These are phyloP conservation scores for Hemicentrotus pulcherrimus DNA, from an alignment of 35 echinoderm and acorn worm genomes.

Conservation along the genomic window DNA sequence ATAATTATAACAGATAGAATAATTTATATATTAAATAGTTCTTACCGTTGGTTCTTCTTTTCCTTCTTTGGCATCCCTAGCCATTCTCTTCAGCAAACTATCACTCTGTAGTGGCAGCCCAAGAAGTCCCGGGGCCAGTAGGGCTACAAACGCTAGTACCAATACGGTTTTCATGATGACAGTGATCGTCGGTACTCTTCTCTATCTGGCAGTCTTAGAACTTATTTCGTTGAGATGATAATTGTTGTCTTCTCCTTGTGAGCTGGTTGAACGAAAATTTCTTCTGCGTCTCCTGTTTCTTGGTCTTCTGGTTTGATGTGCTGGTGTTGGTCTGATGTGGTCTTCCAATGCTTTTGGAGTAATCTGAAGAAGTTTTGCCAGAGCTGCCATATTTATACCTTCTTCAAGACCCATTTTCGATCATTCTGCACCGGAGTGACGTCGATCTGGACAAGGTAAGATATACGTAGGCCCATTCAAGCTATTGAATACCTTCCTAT, in stretches of 20 bases:
- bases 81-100: background rate
- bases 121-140: background rate
- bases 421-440: background rate
- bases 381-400: slow-evolving; percentile 23
- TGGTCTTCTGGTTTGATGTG: background rate
- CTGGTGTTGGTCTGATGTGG: background rate
- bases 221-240: background rate
- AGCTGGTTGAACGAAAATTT: background rate
- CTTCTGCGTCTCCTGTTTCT: background rate
- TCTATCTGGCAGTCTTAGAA: background rate
- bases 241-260: background rate
- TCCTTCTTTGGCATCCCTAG: background rate
- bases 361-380: background rate
- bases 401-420: background rate
- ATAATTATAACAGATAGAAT: background rate
- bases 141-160: background rate
- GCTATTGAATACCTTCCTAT: background rate
- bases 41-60: slow-evolving; percentile 26
- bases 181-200: background rate
- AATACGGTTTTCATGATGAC: background rate
- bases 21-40: background rate
- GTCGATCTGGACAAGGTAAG: background rate
- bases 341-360: background rate
- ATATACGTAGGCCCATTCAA: background rate
- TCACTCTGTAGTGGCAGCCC: background rate